Conservation (phyloP, 2,113 vertebrate genomes). For the Aspidoscelis tigris region DNA sequence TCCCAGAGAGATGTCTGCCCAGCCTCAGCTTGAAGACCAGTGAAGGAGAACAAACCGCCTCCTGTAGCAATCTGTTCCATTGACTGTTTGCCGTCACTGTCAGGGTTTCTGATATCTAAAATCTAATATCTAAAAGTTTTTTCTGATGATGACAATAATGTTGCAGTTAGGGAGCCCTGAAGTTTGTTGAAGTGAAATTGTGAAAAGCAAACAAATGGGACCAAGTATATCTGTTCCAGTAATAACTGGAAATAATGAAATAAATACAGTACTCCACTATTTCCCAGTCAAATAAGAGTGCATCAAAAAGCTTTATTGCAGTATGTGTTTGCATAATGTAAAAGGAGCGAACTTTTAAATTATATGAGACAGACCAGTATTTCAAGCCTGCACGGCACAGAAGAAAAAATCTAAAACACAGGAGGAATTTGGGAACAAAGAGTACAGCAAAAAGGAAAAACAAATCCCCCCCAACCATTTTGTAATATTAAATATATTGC, state of each 20-base stretch:
- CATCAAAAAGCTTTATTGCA: constrained; percentile 79
- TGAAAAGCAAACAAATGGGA: not conserved
- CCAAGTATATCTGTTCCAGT: not conserved
- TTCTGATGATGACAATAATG: too few species aligned
- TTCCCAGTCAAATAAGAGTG: constrained; percentile 16
- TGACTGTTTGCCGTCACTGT: too few species aligned
- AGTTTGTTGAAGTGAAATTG: not conserved
- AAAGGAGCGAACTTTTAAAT: constrained; percentile 73
- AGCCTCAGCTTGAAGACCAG: too few species aligned
- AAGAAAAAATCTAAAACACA: constrained; percentile 51
- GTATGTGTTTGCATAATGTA: constrained; percentile 77
- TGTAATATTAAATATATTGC: constrained; percentile 62
- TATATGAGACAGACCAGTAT: constrained; percentile 71
- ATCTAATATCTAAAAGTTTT: too few species aligned
- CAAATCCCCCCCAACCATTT: constrained; percentile 1
- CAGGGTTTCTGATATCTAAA: too few species aligned
- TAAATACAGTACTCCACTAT: too few species aligned
- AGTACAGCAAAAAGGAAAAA: constrained; percentile 47
- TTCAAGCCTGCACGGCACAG: constrained; percentile 75
- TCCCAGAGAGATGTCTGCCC: too few species aligned
- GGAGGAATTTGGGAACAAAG: constrained; percentile 22
- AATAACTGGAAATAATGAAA: not conserved
- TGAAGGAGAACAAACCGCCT: too few species aligned
- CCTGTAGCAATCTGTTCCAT: too few species aligned
- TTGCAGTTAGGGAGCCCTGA: not conserved